phyloP scores from a whole-genome alignment of 2,113 vertebrate species.

The Psittacula cyanocephala region DNA sequence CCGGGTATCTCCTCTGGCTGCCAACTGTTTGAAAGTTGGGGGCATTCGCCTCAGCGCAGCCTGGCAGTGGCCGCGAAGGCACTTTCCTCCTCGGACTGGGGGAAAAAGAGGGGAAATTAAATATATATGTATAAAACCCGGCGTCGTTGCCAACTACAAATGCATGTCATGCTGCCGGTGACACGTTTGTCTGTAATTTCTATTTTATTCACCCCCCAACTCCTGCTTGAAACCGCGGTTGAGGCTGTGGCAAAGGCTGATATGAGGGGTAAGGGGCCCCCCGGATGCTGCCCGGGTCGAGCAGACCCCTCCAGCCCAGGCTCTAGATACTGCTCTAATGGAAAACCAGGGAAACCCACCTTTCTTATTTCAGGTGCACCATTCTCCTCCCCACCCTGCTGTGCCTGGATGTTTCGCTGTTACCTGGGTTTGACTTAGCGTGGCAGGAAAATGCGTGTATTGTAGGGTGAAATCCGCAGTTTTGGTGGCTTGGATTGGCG shows the following conservation, averaged over 20 bases:
- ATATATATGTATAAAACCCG: too few relatives aligned
- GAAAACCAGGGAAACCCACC: background rate
- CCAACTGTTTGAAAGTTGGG: slow-evolving; percentile 31
- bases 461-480: background rate
- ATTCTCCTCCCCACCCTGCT: background rate
- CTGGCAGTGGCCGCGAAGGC: slow-evolving; percentile 12
- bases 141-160: background rate
- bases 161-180: background rate
- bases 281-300: background rate
- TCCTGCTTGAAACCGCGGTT: background rate
- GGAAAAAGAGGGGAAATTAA: accelerated
- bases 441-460: background rate
- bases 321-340: background rate
- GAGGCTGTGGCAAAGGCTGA: background rate
- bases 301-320: background rate
- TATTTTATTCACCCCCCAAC: background rate
- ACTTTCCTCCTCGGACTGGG: background rate
- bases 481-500: background rate
- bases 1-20: background rate
- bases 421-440: background rate
- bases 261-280: background rate
- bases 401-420: background rate
- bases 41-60: background rate
- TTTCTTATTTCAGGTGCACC: background rate
- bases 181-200: background rate